phyloP scores from a whole-genome alignment of 2,888 invertebrate genomes.

The Heliconius ismenius region DNA sequence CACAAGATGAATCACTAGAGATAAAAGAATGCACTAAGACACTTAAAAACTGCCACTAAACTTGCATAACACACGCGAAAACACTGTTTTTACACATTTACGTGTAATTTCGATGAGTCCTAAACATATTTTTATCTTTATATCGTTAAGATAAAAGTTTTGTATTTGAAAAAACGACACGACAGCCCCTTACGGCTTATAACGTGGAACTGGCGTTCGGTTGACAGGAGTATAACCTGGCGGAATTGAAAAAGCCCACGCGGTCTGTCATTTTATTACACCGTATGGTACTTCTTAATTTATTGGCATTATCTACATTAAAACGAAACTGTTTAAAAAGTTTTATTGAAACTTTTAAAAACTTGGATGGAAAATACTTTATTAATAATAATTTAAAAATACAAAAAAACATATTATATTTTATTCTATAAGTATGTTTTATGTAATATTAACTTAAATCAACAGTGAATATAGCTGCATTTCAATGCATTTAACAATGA shows the following conservation, averaged over 20 bases:
- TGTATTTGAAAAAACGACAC: constrained; percentile 58
- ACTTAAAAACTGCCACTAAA: constrained; percentile 59
- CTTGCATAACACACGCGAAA: constrained; percentile 56
- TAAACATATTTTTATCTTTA: constrained; percentile 58
- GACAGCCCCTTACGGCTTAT: constrained; percentile 55
- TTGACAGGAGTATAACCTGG: constrained; percentile 70
- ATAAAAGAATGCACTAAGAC: constrained; percentile 68
- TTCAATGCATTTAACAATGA: constrained; percentile 34
- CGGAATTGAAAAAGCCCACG: constrained; percentile 66
- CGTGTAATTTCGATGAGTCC: constrained; percentile 59
- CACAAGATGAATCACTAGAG: constrained; percentile 74
- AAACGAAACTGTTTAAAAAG: constrained; percentile 70
- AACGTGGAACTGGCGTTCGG: constrained; percentile 62
- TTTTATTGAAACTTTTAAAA: constrained; percentile 54
- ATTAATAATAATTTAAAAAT: neutral
- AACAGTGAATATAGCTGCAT: constrained; percentile 36
- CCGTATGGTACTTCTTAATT: constrained; percentile 66
- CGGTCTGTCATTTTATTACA: constrained; percentile 53
- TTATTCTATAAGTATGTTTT: constrained; percentile 64
- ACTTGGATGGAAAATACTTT: constrained; percentile 41
- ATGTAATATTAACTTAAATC: constrained; percentile 52
- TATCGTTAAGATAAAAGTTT: constrained; percentile 71
- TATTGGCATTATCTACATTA: constrained; percentile 59
- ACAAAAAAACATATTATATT: constrained; percentile 54
- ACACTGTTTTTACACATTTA: constrained; percentile 55